Conservation (phyloP, 2,888 invertebrate genomes). For the Lydus trimaculatus region DNA sequence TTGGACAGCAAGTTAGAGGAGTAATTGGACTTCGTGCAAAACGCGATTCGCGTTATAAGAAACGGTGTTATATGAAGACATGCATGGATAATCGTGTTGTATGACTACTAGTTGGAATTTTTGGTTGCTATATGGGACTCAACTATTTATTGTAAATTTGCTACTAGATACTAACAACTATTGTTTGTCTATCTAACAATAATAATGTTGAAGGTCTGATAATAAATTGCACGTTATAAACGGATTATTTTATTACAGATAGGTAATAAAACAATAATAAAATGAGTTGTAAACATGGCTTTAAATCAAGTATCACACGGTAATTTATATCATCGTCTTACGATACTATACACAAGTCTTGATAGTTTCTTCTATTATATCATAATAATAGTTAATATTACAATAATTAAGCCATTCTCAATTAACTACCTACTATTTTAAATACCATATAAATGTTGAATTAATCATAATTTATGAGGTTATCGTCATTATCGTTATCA, state of each 20-base stretch:
- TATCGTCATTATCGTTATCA: background rate
- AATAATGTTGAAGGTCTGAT: slow-evolving; percentile 43
- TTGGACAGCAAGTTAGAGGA: no score
- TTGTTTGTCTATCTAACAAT: slow-evolving; percentile 30
- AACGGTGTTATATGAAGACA: no score
- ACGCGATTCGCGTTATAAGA: no score
- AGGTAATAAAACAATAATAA: slow-evolving; percentile 54
- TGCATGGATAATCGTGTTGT: no score
- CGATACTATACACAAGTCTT: background rate
- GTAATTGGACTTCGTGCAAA: no score
- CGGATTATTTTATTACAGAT: slow-evolving; percentile 55
- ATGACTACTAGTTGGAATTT: no score
- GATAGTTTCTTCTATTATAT: background rate
- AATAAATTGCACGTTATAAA: slow-evolving; percentile 53
- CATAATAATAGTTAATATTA: background rate
- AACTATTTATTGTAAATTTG: no score
- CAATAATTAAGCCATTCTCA: background rate
- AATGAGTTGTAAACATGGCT: slow-evolving; percentile 50
- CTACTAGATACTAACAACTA: slow-evolving; percentile 1
- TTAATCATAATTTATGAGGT: background rate
- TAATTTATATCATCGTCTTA: slow-evolving; percentile 35
- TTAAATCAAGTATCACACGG: slow-evolving; percentile 48
- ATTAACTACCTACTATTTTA: background rate
- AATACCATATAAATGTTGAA: background rate
- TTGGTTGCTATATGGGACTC: no score